These are phyloP conservation scores for Hexactinellida sp. DNA, from an alignment of 37 sponge, comb jelly and placozoan genomes.

Conservation along the genomic window DNA sequence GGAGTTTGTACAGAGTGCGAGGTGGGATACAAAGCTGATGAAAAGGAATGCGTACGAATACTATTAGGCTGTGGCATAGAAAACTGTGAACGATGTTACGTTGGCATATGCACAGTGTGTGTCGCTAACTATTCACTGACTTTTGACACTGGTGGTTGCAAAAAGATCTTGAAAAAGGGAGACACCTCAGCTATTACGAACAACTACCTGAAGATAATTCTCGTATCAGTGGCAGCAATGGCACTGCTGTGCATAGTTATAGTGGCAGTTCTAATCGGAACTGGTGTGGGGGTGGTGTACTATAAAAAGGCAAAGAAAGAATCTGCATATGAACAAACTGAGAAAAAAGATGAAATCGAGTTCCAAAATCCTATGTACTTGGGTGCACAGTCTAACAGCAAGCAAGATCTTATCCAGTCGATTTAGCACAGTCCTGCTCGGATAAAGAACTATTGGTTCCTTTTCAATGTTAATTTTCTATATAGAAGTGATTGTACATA, in stretches of 20 bases:
- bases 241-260: neutral
- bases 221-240: neutral
- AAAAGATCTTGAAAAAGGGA: neutral
- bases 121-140: neutral
- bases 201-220: neutral
- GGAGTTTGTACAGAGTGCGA: neutral
- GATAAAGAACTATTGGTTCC: too few species aligned
- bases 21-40: neutral
- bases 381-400: neutral
- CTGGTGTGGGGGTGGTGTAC: neutral
- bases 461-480: too few species aligned
- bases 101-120: neutral
- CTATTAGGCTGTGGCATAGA: neutral
- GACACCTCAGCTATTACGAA: neutral
- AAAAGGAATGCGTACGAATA: neutral
- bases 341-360: neutral
- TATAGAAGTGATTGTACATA: too few species aligned
- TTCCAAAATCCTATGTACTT: neutral
- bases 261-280: neutral
- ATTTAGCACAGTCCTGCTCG: too few species aligned
- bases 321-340: too few species aligned
- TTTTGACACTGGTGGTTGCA: neutral
- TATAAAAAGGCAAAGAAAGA: neutral
- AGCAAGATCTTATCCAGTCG: neutral
- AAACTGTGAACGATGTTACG: neutral